Conservation (phyloP, 2,797 vertebrate species). For the Melanotaenia pygmaea region DNA sequence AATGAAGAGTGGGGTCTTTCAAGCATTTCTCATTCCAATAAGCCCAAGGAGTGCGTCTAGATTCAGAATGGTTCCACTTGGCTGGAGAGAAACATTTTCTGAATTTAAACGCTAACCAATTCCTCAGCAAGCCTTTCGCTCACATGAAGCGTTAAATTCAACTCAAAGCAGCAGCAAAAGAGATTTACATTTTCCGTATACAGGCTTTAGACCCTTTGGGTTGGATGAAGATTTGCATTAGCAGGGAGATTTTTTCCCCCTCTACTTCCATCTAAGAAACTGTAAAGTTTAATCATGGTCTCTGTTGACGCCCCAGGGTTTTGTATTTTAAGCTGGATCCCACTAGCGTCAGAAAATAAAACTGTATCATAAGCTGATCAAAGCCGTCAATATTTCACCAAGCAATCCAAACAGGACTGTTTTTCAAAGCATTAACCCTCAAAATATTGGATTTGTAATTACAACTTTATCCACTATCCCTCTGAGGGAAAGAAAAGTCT, state of each 20-base stretch:
- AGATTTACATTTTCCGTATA: conserved; percentile 78
- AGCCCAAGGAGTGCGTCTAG: conserved; percentile 62
- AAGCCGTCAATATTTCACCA: conserved; percentile 67
- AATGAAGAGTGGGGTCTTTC: conserved; percentile 68
- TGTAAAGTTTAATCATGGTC: conserved; percentile 71
- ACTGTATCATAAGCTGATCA: conserved; percentile 66
- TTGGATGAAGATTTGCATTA: conserved; percentile 77
- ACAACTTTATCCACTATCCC: conserved; percentile 12
- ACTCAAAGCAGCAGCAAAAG: conserved; percentile 75
- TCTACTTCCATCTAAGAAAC: conserved; percentile 60
- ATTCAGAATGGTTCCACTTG: conserved; percentile 75
- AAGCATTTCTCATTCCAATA: conserved; percentile 76
- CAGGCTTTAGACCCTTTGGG: conserved; percentile 72
- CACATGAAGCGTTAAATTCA: conserved; percentile 81
- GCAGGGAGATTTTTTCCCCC: conserved; percentile 48
- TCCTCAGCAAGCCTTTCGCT: conserved; percentile 70
- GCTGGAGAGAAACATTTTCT: conserved; percentile 79
- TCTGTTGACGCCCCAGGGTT: conserved; percentile 74
- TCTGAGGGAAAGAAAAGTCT: conserved; percentile 35
- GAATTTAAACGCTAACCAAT: conserved; percentile 79
- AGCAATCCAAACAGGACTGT: conserved; percentile 49
- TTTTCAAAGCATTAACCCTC: conserved; percentile 52
- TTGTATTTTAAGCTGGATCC: conserved; percentile 68
- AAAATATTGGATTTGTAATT: conserved; percentile 68
- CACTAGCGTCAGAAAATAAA: conserved; percentile 52